A percentile compares a stretch with the other conserved stretches of the same genome.
phyloP scores from a whole-genome alignment of 1,140 invertebrate species.

The Tetramorium alpestre region DNA sequence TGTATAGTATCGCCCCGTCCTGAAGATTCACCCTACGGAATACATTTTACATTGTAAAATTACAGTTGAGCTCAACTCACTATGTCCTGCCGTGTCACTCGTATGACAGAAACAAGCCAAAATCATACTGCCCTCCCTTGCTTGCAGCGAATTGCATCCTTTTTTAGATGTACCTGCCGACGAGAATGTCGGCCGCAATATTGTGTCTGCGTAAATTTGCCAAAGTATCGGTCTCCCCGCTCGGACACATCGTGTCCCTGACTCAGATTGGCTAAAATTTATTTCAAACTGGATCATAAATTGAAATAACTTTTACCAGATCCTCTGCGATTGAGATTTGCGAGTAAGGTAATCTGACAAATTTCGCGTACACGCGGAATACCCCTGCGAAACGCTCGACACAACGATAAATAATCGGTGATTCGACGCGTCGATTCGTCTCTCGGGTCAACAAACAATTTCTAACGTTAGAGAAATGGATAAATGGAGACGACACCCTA shows the following conservation, averaged over 20 bases:
- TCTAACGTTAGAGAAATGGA: conserved; percentile 14
- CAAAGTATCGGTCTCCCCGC: conserved; percentile 34
- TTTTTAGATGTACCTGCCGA: not conserved
- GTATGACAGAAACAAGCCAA: conserved; percentile 57
- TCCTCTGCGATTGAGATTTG: conserved; percentile 35
- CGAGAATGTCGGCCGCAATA: not conserved
- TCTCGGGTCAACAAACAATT: not conserved
- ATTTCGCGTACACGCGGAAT: conserved; percentile 29
- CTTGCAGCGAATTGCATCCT: not conserved
- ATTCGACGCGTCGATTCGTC: not conserved
- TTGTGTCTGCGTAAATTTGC: conserved; percentile 26
- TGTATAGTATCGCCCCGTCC: not conserved
- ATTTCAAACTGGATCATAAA: conserved; percentile 85
- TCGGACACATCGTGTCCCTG: not conserved
- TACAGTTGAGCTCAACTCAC: conserved; percentile 64
- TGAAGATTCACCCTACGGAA: conserved; percentile 34
- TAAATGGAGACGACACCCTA: not conserved
- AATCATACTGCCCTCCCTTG: conserved; percentile 34
- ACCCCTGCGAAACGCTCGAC: not conserved
- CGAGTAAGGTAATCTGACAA: conserved; percentile 48
- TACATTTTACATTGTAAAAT: conserved; percentile 61
- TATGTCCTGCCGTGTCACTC: conserved; percentile 72
- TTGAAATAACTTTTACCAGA: conserved; percentile 85
- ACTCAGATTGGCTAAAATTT: conserved; percentile 81
- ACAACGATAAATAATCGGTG: not conserved